Base-by-base conservation (phyloP, 2,888 invertebrate genomes). In the Prosapia bicincta region DNA sequence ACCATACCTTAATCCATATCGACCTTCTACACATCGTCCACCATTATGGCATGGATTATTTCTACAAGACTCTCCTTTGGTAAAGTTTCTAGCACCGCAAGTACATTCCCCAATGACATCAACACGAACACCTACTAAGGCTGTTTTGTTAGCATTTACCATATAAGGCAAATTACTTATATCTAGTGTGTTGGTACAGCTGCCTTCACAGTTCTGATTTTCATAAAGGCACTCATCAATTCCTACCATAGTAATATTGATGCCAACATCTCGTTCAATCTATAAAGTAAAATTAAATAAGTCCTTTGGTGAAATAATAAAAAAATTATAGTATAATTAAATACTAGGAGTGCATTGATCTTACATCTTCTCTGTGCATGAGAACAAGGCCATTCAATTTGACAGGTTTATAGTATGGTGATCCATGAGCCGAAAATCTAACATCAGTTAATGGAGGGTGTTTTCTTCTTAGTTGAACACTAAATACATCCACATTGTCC, bases 71-170 rank as follows among this genome's bases (percentile, higher is more conserved):
- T 95, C 94, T 73, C 93, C 91, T 83, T 95, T 94, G 78, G 93
- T 92, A 85, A 98, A 98, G 85, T 97, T 96, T 74, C 97, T 88
- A 0, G 97, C 96, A 6, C 96, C 96, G 83, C 98, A 98, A 20
- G 95, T 95, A 83, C 98, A 98, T 83, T 96, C 95, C 0, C 97
- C 94, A 79, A 95, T 88, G 0, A 97, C 94, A 84, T 95, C 96
- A 0, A 98, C 96, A 75, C 97, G 89, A 0, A 99, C 97, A 13
- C 99, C 99, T 32, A 99, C 98, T 78, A 99, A 88, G 0, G 98
- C 94, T 0, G 99, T 99, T 85, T 95, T 95, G 84, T 99, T 99
- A 20, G 99, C 95, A 86, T 98, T 98, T 2, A 99, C 97, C 91
- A 98, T 94, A 82, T 96, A 96, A 0, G 96, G 96, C 79, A 95